A percentile compares a stretch with the other conserved stretches of the same genome.
Evolutionary conservation across 2,888 invertebrate species (phyloP).

Genomic region (Griposia aprilina): DNA sequence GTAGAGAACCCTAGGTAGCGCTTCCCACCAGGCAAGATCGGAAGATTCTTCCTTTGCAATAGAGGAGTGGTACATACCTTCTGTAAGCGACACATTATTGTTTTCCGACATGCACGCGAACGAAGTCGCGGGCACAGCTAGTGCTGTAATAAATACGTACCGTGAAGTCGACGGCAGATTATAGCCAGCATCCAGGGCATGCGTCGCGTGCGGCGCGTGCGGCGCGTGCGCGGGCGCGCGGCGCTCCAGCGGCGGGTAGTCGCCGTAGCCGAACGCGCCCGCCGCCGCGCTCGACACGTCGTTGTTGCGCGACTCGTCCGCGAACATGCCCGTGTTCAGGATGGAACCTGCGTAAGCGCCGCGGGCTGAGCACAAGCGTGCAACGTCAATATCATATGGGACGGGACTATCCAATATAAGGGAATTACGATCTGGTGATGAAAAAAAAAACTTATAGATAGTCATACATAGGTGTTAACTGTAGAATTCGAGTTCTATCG

Average conservation of each 20-base stretch:
- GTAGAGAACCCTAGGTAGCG: background rate
- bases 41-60: background rate
- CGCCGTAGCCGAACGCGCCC: conserved; percentile 73
- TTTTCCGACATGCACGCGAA: background rate
- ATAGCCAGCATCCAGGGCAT: conserved; percentile 74
- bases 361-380: conserved; percentile 34
- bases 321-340: conserved; percentile 80
- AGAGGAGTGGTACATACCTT: background rate
- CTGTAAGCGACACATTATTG: background rate
- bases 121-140: background rate
- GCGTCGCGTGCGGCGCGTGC: conserved; percentile 55
- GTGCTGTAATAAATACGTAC: conserved; percentile 66
- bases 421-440: conserved; percentile 11
- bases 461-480: no score
- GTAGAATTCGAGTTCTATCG: background rate
- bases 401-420: background rate
- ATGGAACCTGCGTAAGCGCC: conserved; percentile 70
- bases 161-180: conserved; percentile 86
- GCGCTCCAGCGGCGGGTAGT: conserved; percentile 74
- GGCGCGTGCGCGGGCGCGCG: conserved; percentile 50
- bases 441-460: background rate
- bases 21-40: background rate
- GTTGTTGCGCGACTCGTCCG: conserved; percentile 83
- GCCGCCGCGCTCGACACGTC: conserved; percentile 77
- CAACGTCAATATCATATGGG: conserved; percentile 10